Evolutionary conservation across 2,797 vertebrate species (phyloP), one percentile per base, ranked within the genome.

Genomic region (Podarcis siculus): DNA sequence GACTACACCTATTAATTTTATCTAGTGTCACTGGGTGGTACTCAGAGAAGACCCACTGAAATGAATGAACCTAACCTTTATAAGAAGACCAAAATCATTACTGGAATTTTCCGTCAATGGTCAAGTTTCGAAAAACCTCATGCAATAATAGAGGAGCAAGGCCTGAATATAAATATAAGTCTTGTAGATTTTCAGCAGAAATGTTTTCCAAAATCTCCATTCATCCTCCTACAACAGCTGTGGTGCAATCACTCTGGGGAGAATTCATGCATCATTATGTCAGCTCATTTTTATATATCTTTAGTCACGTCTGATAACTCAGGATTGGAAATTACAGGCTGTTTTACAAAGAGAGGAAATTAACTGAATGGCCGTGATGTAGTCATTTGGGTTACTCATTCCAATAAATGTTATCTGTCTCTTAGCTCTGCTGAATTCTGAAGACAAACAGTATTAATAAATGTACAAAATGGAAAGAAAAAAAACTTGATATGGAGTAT

Each of bases 281-380:
- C 84, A 88, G 83, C 45, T 94, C 6, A n/a, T 75, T 94, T 93
- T 85, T n/a, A 80, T 72, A 81, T 89, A 91, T 84, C 85, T 93
- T 93, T 91, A 94, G 64, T 82, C 85, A 91, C 67, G 86, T 90
- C 0, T 89, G 87, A 45, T 92, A 91, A 92, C 76, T 88, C 87
- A 85, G 45, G 85, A 88, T 89, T 89, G 82, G 86, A 92, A 93
- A 91, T 79, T 86, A 89, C 81, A 90, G 17, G 73, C 49, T 91
- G 42, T 84, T 95, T 93, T 84, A 93, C 83, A 76, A 93, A 92
- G 67, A 89, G 0, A 91, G 58, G 49, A 83, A 92, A 92, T 90
- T 90, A 93, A 93, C 79, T 89, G 83, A 88, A 89, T 88, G 87
- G 90, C 25, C 72, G 83, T 86, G 76, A 79, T 37, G 66, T 35